Conservation (phyloP, 2,888 invertebrate genomes). For the Lasioglossum malachurum region DNA sequence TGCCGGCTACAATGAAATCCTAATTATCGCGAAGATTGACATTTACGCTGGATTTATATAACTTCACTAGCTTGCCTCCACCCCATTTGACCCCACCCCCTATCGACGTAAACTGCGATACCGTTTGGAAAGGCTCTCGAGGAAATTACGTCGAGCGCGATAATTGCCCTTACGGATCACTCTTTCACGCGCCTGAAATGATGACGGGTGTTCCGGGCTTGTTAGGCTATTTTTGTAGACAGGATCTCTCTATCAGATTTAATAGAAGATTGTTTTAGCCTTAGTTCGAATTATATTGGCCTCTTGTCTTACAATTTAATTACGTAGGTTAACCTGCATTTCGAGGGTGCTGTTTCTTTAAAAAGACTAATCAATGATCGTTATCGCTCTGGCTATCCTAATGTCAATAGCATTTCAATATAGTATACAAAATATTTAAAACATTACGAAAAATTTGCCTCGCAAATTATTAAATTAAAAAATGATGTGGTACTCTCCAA, state of each 20-base stretch:
- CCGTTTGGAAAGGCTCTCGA: not conserved
- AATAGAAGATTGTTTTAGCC: too few species aligned
- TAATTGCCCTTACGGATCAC: not conserved
- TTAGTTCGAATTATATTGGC: too few species aligned
- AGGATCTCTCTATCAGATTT: not conserved
- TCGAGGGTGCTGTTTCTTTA: too few species aligned
- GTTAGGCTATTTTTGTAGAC: not conserved
- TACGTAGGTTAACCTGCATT: too few species aligned
- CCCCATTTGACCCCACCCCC: not conserved
- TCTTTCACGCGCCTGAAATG: not conserved
- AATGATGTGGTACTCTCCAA: too few species aligned
- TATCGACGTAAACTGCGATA: not conserved
- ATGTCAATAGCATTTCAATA: not conserved
- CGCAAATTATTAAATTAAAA: too few species aligned
- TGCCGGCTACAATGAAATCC: constrained; percentile 45
- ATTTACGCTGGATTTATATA: constrained; percentile 37
- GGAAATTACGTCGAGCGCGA: not conserved
- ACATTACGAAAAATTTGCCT: too few species aligned
- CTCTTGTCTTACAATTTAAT: too few species aligned
- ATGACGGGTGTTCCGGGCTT: not conserved
- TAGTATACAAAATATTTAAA: too few species aligned
- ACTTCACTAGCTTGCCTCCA: constrained; percentile 5
- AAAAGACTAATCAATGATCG: too few species aligned
- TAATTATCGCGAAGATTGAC: constrained; percentile 61
- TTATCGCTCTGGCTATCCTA: not conserved